Base-by-base conservation (phyloP, 2,888 invertebrate species). In the Oasisia sp. region DNA sequence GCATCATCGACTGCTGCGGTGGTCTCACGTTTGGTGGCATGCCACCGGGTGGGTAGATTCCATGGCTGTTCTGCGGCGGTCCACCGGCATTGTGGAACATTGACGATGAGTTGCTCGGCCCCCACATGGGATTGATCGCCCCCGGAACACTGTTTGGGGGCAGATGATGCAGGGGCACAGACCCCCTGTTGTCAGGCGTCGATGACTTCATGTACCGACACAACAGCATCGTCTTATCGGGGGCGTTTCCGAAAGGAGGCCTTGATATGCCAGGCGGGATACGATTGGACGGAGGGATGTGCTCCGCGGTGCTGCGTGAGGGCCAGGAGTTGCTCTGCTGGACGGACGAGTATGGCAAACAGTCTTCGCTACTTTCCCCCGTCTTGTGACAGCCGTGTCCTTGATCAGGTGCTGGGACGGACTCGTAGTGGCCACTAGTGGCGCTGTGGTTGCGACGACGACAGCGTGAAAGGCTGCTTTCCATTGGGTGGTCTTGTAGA, bases 161-260 rank as follows among this genome's bases (percentile, higher is more conserved):
- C 74, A 74, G 74, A 74, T 74, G 74, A n/a, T 74, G 74, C 74
- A 74, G 27, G 27, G 74, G 74, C 27, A 74, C 74, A 27, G 74
- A 74, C 27, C 74, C 74, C 27, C 74, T 74, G 74, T 74, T 74
- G 74, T 74, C 74, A 19, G 74, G 27, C 74, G 74, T 74, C 27
- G 74, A 27, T 5, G 74, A 74, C 74, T 74, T 74, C 74, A 74
- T 74, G 74, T 74, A 74, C n/a, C 74, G 74, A 27, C 74, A 74
- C 74, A 74, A n/a, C 27, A 74, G 74, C 74, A 74, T 74, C n/a
- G 74, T 74, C 74, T 74, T 74, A 27, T 74, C 74, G 27, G 74
- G 74, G 74, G 74, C 27, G 74, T 74, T 74, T n/a, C 74, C 74
- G 27, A 74, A 74, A 74, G 74, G 74, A 74, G 74, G 74, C 74